These are phyloP conservation scores for Pollicipes pollicipes DNA, from an alignment of 1,140 invertebrate genomes.

Conservation along the genomic window DNA sequence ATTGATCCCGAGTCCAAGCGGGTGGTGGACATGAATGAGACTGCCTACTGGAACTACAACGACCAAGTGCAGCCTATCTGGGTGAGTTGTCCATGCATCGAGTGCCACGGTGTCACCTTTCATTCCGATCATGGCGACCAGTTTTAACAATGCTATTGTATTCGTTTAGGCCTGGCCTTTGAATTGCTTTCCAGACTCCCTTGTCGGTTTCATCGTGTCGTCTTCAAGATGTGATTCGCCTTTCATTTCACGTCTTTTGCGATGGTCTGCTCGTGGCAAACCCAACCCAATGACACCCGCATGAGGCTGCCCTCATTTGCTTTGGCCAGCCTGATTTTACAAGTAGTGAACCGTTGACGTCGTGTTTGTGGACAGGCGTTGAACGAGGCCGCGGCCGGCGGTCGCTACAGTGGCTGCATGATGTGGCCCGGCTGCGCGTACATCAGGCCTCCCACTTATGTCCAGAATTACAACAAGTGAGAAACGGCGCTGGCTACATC, in stretches of 20 bases:
- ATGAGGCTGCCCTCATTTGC: too few relatives aligned
- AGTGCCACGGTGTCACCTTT: neutral
- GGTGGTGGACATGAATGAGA: constrained; percentile 13
- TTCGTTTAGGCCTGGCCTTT: too few relatives aligned
- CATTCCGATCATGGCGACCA: too few relatives aligned
- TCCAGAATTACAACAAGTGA: neutral
- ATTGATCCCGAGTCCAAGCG: constrained; percentile 20
- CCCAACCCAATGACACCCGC: too few relatives aligned
- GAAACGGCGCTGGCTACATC: too few relatives aligned
- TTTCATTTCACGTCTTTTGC: too few relatives aligned
- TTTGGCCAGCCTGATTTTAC: neutral
- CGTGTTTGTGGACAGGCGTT: constrained; percentile 10
- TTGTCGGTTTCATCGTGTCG: too few relatives aligned
- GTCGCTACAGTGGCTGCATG: constrained; percentile 19
- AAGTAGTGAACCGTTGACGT: neutral
- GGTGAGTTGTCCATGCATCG: constrained; percentile 15
- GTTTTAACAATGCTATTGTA: too few relatives aligned
- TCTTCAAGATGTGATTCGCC: too few relatives aligned
- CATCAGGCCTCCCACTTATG: neutral
- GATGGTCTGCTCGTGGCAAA: too few relatives aligned
- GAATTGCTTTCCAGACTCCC: too few relatives aligned
- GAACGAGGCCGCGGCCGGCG: constrained; percentile 13
- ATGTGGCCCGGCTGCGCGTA: constrained; percentile 20
- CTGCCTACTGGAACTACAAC: constrained; percentile 21
- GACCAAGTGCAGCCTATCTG: constrained; percentile 16